phyloP scores from a whole-genome alignment of 2,888 invertebrate species.

The Nephrotoma flavescens region DNA sequence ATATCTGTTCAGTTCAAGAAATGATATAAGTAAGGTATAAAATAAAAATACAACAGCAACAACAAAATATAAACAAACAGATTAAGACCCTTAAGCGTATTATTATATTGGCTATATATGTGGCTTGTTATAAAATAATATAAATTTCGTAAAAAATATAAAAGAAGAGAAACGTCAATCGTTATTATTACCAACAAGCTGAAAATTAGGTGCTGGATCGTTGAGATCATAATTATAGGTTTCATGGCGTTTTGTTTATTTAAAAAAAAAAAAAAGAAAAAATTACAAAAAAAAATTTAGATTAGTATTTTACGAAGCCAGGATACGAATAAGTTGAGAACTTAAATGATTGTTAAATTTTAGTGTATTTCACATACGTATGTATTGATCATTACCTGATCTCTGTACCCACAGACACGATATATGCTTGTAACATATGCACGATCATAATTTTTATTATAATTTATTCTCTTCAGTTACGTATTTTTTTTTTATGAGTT shows the following conservation, averaged over 20 bases:
- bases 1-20: not conserved
- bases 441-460: not conserved
- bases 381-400: not conserved
- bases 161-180: not conserved
- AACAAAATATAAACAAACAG: not conserved
- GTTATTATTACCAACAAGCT: not conserved
- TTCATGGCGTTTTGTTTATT: not conserved
- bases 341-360: not conserved
- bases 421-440: not conserved
- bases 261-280: not conserved
- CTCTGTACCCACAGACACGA: not conserved
- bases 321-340: not conserved
- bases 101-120: not conserved
- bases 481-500: not conserved
- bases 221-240: constrained; percentile 3
- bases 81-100: not conserved
- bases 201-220: constrained; percentile 4
- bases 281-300: not conserved
- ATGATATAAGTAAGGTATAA: not conserved
- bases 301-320: not conserved
- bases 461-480: not conserved
- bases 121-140: not conserved
- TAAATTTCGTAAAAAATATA: not conserved
- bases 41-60: not conserved
- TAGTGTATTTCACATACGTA: not conserved